A percentile compares a stretch with the other conserved stretches of the same genome.
phyloP scores from a whole-genome alignment of 1,140 invertebrate species.

The Sipha flava region DNA sequence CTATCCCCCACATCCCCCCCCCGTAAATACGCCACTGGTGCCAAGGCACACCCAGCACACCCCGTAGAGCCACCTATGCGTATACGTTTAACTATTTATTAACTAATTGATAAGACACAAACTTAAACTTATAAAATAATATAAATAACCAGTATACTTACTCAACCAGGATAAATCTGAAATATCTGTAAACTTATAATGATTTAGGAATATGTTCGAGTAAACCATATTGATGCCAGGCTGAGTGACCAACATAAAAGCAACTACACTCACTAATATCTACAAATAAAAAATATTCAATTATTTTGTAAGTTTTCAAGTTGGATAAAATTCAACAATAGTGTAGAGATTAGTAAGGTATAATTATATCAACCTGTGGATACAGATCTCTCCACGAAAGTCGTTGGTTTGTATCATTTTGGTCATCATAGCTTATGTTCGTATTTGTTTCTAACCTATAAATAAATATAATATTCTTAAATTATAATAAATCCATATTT shows the following conservation, averaged over 20 bases:
- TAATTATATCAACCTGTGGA: neutral
- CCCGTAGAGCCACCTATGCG: too few species aligned
- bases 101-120: too few species aligned
- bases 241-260: conserved; percentile 35
- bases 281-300: neutral
- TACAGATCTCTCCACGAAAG: neutral
- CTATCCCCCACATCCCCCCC: too few species aligned
- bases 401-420: neutral
- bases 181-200: conserved; percentile 33
- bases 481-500: too few species aligned
- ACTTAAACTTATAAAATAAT: too few species aligned
- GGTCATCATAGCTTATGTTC: neutral
- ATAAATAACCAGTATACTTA: conserved; percentile 34
- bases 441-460: neutral
- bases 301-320: too few species aligned
- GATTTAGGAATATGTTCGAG: conserved; percentile 36
- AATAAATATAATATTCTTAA: neutral
- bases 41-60: too few species aligned
- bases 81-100: too few species aligned
- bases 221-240: conserved; percentile 39
- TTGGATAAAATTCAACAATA: neutral
- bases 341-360: too few species aligned
- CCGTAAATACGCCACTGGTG: too few species aligned
- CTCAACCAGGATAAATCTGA: conserved; percentile 37
- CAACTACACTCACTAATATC: conserved; percentile 26